Evolutionary conservation across 2,113 vertebrate species (phyloP).

Genomic region (Phrynosoma platyrhinos): DNA sequence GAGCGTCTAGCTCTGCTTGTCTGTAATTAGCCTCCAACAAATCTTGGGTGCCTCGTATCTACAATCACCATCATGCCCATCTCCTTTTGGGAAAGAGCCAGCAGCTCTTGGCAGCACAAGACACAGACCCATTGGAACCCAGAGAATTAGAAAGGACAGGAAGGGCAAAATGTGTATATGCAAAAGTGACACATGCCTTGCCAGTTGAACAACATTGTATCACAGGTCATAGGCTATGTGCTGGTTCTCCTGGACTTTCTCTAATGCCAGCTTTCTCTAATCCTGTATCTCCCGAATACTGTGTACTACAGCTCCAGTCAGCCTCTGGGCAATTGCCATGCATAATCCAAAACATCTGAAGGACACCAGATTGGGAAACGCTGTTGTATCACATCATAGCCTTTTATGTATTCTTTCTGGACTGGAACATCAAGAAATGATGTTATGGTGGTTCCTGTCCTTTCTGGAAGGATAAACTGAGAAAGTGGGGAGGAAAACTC

Average conservation of each 20-base stretch:
- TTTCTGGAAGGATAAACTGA: too few species aligned
- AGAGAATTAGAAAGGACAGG: not conserved
- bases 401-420: not conserved
- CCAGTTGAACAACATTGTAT: not conserved
- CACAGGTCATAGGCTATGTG: not conserved
- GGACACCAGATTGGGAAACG: not conserved
- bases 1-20: constrained; percentile 1
- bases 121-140: not conserved
- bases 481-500: too few species aligned
- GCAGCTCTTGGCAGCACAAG: not conserved
- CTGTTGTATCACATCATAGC: not conserved
- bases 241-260: not conserved
- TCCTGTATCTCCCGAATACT: too few species aligned
- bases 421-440: not conserved
- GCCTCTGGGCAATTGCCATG: not conserved
- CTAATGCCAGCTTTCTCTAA: not conserved
- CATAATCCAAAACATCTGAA: not conserved
- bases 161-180: not conserved
- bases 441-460: too few species aligned
- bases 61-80: not conserved
- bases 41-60: not conserved
- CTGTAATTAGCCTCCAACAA: not conserved
- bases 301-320: not conserved
- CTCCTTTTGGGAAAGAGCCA: rapidly evolving
- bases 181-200: not conserved